Evolutionary conservation across 2,888 invertebrate species (phyloP), one percentile per base, ranked within the genome.

Genomic region (Onchidella celtica): DNA sequence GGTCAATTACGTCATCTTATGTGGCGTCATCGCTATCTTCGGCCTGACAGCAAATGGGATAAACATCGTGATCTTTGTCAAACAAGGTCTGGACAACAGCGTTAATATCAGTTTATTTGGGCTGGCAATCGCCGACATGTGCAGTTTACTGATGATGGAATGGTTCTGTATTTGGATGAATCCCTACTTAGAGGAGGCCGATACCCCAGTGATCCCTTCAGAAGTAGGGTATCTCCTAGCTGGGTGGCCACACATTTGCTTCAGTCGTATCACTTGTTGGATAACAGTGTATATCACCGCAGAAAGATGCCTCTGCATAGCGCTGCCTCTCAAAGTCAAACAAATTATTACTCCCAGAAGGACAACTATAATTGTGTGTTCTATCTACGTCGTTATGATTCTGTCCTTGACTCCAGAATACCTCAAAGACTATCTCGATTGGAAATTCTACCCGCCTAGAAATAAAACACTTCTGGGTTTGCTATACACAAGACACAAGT

Each of bases 101-200:
- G 47, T 77, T 0, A 77, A 77, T 59, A 77, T 77, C 14, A 68
- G 68, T 27, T 27, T 77, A 11, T 47, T 68, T 24, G 65, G 38
- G 14, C 34, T 77, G 2, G 77, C 68, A 0, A 11, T 77, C 21
- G 38, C 77, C 1, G 77, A 77, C n/a, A 27, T 68, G 24, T 32
- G n/a, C 40, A 57, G 69, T 21, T 55, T 77, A 14, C 21, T 77
- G n/a, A 69, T 68, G 1, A 68, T 77, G 55, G 24, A 17, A 27
- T 3, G 24, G 6, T 32, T 38, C 24, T 55, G 29, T 14, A 24
- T 66, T 17, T 76, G 38, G 21, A 32, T 40, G 4, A 76, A 66
- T 32, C 66, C 76, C 2, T 40, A 21, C 4, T 65, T 76, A 9
- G 29, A 36, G 3, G n/a, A 40, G 17, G 21, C 76, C 1, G 66